phyloP scores from a whole-genome alignment of 2,888 invertebrate genomes.

The Eupithecia exiguata region DNA sequence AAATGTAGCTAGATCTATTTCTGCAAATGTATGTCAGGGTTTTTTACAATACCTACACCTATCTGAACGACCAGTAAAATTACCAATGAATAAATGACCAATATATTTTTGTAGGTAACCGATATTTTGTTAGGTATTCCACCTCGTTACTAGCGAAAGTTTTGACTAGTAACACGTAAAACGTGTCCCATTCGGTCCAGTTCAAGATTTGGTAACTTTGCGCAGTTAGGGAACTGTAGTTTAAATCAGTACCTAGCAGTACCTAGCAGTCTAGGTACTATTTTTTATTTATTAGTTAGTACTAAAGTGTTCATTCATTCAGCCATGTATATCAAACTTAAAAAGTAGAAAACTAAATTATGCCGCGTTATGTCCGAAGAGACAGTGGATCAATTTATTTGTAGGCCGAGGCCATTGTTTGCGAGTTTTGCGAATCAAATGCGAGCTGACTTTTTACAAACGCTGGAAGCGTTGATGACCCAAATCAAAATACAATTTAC shows the following conservation, averaged over 20 bases:
- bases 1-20: background rate
- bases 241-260: conserved; percentile 24
- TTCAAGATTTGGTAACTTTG: conserved; percentile 32
- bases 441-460: conserved; percentile 61
- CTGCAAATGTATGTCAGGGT: conserved; percentile 2
- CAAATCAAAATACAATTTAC: conserved; percentile 76
- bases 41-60: background rate
- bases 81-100: background rate
- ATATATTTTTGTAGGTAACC: background rate
- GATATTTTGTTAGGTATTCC: conserved; percentile 33
- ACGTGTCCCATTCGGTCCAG: conserved; percentile 20
- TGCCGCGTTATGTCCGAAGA: conserved; percentile 50
- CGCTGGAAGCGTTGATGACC: conserved; percentile 69
- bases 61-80: too few relatives aligned
- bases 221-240: conserved; percentile 30
- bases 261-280: background rate
- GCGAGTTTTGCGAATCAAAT: conserved; percentile 62
- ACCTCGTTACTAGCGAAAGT: conserved; percentile 39
- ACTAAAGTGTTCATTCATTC: background rate
- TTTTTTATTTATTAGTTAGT: background rate
- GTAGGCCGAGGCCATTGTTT: conserved; percentile 67
- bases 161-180: conserved; percentile 34
- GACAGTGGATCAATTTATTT: conserved; percentile 59
- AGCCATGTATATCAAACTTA: conserved; percentile 24
- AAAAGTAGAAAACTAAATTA: conserved; percentile 46